Evolutionary conservation across 2,888 invertebrate genomes (phyloP).

Genomic region (Diarsia dahlii): DNA sequence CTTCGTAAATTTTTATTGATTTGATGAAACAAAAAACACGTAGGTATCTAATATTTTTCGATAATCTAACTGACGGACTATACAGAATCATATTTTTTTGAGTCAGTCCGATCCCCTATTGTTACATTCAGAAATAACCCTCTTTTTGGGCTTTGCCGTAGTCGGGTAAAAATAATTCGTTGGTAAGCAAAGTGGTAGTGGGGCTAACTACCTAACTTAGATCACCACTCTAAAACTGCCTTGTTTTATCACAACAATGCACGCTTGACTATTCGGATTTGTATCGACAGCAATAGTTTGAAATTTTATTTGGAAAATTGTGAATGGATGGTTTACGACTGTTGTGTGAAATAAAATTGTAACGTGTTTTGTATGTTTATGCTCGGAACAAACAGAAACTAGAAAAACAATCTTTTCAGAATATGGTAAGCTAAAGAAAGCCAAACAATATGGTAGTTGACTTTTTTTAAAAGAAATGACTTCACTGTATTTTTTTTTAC

Average conservation of each 20-base stretch:
- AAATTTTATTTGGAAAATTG: neutral
- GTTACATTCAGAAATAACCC: too few relatives aligned
- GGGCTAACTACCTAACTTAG: neutral
- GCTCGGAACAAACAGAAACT: constrained; percentile 61
- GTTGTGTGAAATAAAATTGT: constrained; percentile 42
- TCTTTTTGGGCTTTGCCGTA: too few relatives aligned
- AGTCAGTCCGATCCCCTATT: too few relatives aligned
- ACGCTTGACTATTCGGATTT: constrained; percentile 4
- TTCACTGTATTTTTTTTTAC: neutral
- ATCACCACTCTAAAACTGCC: neutral
- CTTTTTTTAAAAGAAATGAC: constrained; percentile 47
- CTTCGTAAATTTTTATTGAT: too few relatives aligned
- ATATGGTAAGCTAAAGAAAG: constrained; percentile 60
- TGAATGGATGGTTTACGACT: constrained; percentile 7
- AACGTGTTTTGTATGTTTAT: constrained; percentile 59
- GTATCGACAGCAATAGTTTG: constrained; percentile 21
- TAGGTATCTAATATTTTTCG: too few relatives aligned
- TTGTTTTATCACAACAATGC: constrained; percentile 14
- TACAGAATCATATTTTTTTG: too few relatives aligned
- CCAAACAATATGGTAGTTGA: constrained; percentile 45
- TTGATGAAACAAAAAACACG: too few relatives aligned
- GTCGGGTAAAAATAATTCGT: neutral
- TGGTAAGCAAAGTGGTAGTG: neutral
- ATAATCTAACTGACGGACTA: too few relatives aligned
- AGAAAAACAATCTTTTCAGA: constrained; percentile 58